A percentile compares a stretch with the other conserved stretches of the same genome.
Evolutionary conservation across 2,888 invertebrate species (phyloP).

Genomic region (Ptilodon capucinus): DNA sequence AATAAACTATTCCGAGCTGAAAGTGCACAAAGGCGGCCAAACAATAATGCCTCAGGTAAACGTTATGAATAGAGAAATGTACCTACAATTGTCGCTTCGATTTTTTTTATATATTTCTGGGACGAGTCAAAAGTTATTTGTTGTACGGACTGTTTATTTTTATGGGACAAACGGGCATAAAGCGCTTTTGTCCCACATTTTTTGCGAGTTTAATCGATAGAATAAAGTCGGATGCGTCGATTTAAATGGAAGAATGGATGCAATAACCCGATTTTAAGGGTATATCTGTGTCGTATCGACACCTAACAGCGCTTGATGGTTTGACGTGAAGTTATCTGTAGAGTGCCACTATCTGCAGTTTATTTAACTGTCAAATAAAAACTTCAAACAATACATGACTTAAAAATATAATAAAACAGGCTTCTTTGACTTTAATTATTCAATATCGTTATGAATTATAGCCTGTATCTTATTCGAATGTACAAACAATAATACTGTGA

Average conservation of each 20-base stretch:
- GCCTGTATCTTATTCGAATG: no score
- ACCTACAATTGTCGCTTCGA: constrained; percentile 64
- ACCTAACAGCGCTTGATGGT: constrained; percentile 42
- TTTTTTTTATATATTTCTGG: constrained; percentile 50
- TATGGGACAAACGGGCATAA: constrained; percentile 52
- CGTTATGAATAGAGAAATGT: constrained; percentile 59
- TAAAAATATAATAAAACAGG: no score
- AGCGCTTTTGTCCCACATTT: constrained; percentile 49
- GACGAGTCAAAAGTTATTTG: constrained; percentile 74
- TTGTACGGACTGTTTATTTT: constrained; percentile 63
- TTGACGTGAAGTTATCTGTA: constrained; percentile 34
- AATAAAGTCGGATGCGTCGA: constrained; percentile 42
- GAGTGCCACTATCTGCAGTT: background rate
- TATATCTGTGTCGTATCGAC: constrained; percentile 41
- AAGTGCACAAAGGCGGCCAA: constrained; percentile 65
- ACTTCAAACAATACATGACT: no score
- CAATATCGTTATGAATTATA: no score
- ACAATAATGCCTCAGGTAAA: constrained; percentile 69
- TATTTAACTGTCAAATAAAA: no score
- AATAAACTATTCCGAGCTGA: constrained; percentile 68
- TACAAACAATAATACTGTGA: no score
- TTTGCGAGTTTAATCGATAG: constrained; percentile 57
- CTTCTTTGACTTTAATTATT: no score
- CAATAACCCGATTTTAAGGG: constrained; percentile 42
- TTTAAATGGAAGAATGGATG: constrained; percentile 42